phyloP scores from a whole-genome alignment of 2,888 invertebrate genomes.

The Drosophila percnosoma region DNA sequence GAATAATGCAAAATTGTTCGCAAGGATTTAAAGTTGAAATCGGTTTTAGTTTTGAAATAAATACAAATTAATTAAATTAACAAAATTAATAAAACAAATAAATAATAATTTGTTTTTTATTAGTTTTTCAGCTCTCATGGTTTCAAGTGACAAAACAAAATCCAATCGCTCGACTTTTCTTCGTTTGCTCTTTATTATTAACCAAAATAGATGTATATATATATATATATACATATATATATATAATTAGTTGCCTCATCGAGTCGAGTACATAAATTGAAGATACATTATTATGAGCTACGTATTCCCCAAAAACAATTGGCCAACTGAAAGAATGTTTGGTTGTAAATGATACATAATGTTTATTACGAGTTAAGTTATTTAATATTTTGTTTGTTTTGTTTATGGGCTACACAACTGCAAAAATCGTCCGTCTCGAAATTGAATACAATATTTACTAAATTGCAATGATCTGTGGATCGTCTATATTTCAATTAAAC shows the following conservation, averaged over 20 bases:
- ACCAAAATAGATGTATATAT: slow-evolving; percentile 56
- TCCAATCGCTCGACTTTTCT: slow-evolving; percentile 43
- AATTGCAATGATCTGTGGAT: slow-evolving; percentile 34
- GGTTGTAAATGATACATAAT: slow-evolving; percentile 47
- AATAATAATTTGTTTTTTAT: background rate
- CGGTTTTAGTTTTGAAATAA: background rate
- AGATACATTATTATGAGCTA: slow-evolving; percentile 61
- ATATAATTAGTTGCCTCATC: slow-evolving; percentile 63
- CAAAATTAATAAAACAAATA: no score
- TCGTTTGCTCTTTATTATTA: slow-evolving; percentile 76
- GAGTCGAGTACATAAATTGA: slow-evolving; percentile 63
- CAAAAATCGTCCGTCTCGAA: slow-evolving; percentile 74
- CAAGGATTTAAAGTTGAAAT: background rate
- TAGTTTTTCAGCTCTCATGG: slow-evolving; percentile 8
- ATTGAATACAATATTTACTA: slow-evolving; percentile 50
- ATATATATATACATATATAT: slow-evolving; percentile 12
- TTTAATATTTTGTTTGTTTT: slow-evolving; percentile 16
- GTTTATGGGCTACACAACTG: slow-evolving; percentile 65
- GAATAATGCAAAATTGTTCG: background rate
- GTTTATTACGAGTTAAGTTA: slow-evolving; percentile 41
- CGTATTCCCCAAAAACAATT: slow-evolving; percentile 63
- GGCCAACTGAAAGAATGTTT: slow-evolving; percentile 60
- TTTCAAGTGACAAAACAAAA: background rate
- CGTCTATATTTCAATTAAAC: slow-evolving; percentile 21
- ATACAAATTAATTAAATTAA: background rate